phyloP scores from a whole-genome alignment of 2,797 vertebrate species.

The Paedocypris micromegethes region DNA sequence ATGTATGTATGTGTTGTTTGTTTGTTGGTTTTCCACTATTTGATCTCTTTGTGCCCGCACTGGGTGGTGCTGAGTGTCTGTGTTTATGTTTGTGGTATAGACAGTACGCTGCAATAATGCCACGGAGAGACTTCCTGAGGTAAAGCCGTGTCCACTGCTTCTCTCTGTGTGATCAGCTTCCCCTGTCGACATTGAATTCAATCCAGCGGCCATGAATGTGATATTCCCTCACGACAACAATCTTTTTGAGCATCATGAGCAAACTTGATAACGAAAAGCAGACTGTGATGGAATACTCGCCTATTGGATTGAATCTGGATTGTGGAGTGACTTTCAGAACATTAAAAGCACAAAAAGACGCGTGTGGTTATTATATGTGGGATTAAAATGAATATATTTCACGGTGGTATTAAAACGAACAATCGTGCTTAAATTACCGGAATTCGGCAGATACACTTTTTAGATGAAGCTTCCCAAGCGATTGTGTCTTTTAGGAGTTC shows the following conservation, averaged over 20 bases:
- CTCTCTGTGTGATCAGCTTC: slow-evolving; percentile 53
- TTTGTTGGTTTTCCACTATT: slow-evolving; percentile 23
- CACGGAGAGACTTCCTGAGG: slow-evolving; percentile 76
- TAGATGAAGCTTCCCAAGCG: slow-evolving; percentile 17
- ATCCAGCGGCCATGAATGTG: slow-evolving; percentile 44
- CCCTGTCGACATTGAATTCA: slow-evolving; percentile 52
- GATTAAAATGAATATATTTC: not conserved
- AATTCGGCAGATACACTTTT: not conserved
- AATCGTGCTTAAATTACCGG: not conserved
- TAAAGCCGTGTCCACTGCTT: slow-evolving; percentile 69
- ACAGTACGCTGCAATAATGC: slow-evolving; percentile 85
- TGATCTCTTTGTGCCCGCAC: slow-evolving; percentile 1
- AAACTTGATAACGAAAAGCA: not conserved
- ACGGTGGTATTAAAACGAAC: not conserved
- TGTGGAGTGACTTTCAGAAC: slow-evolving; percentile 29
- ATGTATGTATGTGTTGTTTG: slow-evolving; percentile 5
- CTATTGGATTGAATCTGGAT: slow-evolving; percentile 43
- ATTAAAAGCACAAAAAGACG: slow-evolving; percentile 15
- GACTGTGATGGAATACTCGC: slow-evolving; percentile 17
- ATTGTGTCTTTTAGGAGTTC: slow-evolving; percentile 30
- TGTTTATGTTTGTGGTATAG: slow-evolving; percentile 87
- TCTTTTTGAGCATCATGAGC: too few species aligned
- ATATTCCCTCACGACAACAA: not conserved
- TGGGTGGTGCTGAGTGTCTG: slow-evolving; percentile 44
- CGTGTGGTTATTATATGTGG: slow-evolving; percentile 12